Evolutionary conservation across 64 coral and sea anemone species (phyloP), one percentile per base, ranked within the genome.

Genomic region (Catalaphyllia jardinei): DNA sequence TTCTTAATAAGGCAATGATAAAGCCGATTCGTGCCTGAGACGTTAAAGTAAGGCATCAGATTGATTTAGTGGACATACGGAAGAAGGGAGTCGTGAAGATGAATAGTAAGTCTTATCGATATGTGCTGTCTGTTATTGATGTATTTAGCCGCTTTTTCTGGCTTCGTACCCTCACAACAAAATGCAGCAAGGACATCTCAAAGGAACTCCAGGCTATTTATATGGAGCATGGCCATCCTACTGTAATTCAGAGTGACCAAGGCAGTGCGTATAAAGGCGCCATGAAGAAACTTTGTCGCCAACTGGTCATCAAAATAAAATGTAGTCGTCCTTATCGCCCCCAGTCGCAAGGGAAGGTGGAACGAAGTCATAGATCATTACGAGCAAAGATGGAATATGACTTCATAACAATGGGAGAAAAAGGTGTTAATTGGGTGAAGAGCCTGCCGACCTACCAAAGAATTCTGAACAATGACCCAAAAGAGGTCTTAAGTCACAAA

Each of bases 381-480:
- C 33, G 78, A 14, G 65, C 28, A 9, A 82, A 81, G 39, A 90
- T 90, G 39, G 64, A 71, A 46, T 80, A 90, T 12, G 88, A 73
- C 77, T 19, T 90, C 14, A 10, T 90, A 12, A 81, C 24, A 82
- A 90, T 90, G 77, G 49, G 46, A n/a, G 73, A 19, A 52, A 82
- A 90, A 74, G 87, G 31, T 61, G 42, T 90, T 31, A 90, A 90
- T 51, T 89, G 76, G 77, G 77, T 69, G 30, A 64, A 89, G 8
- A 22, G 54, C 7, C 25, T 89, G 8, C 38, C 38, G 0, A 72
- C 11, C 0, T 89, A 89, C 77, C 88, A 89, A 29, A 29, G 29
- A 19, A 80, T 89, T 31, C 30, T 90, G 17, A 90, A 90, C 42
- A 46, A 81, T 18, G 78, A 90, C 31, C 88, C 78, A 74, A 90